These are phyloP conservation scores for Lindbergichthys nudifrons DNA, from an alignment of 2,797 vertebrate species.

Conservation along the genomic window DNA sequence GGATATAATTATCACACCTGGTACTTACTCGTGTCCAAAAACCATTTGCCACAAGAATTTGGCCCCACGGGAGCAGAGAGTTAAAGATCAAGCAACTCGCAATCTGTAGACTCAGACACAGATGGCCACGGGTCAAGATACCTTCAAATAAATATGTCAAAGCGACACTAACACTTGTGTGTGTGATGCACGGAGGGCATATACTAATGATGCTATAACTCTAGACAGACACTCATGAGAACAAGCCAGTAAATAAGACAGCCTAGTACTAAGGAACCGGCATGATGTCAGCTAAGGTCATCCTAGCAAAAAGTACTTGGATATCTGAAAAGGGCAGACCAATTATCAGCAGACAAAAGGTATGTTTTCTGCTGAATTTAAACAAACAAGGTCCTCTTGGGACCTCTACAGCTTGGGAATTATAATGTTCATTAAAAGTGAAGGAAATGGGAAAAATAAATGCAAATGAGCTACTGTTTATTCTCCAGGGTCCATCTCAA, in stretches of 20 bases:
- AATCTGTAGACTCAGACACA: conserved; percentile 44
- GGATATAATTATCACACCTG: conserved; percentile 63
- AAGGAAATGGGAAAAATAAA: neutral
- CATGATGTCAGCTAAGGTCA: neutral
- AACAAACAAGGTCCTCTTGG: conserved; percentile 4
- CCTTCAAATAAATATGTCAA: conserved; percentile 40
- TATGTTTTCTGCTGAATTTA: conserved; percentile 8
- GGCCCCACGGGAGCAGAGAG: neutral
- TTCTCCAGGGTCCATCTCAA: neutral
- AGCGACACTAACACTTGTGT: conserved; percentile 27
- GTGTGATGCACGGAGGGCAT: conserved; percentile 8
- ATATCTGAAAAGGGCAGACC: neutral
- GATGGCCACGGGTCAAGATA: conserved; percentile 47
- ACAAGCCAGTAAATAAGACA: neutral
- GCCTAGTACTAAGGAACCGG: neutral
- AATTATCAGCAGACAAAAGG: neutral
- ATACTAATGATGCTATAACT: conserved; percentile 12
- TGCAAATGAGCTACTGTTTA: conserved; percentile 20
- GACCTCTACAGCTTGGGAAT: conserved; percentile 15
- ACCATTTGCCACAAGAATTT: conserved; percentile 46
- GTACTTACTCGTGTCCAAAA: conserved; percentile 44
- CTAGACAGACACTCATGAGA: neutral
- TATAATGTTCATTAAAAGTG: neutral
- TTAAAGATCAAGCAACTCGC: conserved; percentile 41
- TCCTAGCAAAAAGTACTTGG: neutral